Evolutionary conservation across 2,888 invertebrate genomes (phyloP).

Genomic region (Polyploca ridens): DNA sequence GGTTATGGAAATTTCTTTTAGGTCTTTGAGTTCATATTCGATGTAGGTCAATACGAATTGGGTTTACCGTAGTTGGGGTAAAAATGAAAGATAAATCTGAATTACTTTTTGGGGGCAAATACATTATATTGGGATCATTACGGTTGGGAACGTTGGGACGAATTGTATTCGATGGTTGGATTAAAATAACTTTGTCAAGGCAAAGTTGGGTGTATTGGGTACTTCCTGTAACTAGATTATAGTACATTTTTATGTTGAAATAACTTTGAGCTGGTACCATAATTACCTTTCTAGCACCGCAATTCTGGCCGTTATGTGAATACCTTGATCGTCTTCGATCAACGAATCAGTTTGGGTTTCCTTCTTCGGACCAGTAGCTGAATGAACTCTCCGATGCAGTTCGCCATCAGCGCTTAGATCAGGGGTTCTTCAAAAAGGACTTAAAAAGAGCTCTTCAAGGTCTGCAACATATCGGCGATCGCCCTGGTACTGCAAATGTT

Average conservation of each 20-base stretch:
- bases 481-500: no score
- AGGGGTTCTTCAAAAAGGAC: no score
- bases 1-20: constrained; percentile 46
- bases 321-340: no score
- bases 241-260: neutral
- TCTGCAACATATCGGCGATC: no score
- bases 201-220: neutral
- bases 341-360: no score
- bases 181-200: neutral
- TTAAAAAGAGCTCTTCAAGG: no score
- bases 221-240: neutral
- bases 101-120: constrained; percentile 14
- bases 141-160: neutral
- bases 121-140: constrained; percentile 6
- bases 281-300: no score
- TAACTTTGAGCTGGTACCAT: no score
- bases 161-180: constrained; percentile 1
- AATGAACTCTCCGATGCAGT: no score
- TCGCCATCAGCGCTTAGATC: no score
- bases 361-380: no score
- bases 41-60: constrained; percentile 33
- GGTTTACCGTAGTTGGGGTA: constrained; percentile 26
- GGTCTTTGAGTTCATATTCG: constrained; percentile 31
- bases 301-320: no score
- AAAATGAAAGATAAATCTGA: constrained; percentile 23